These are phyloP conservation scores for Gastracanthus pulcherrimus DNA, from an alignment of 2,888 invertebrate species.

Conservation along the genomic window DNA sequence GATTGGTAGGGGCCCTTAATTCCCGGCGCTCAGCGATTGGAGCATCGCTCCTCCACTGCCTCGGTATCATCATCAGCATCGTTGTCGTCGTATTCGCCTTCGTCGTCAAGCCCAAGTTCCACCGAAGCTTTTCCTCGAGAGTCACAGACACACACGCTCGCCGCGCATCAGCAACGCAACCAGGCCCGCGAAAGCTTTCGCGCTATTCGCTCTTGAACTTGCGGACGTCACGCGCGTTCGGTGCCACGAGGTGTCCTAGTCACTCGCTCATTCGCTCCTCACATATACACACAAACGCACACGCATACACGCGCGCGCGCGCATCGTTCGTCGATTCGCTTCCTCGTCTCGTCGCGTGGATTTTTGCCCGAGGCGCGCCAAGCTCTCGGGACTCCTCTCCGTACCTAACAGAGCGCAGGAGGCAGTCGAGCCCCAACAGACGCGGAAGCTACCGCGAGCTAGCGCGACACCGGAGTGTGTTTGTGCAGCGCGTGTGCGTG, in stretches of 20 bases:
- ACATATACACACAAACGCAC: too few species aligned
- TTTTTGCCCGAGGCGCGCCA: too few species aligned
- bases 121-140: not conserved
- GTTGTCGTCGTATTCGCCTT: constrained; percentile 58
- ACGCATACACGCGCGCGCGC: too few species aligned
- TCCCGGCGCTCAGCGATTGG: constrained; percentile 59
- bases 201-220: constrained; percentile 51
- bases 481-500: too few species aligned
- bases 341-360: too few species aligned
- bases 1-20: constrained; percentile 74
- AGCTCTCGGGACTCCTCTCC: too few species aligned
- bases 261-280: too few species aligned
- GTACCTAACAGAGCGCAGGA: too few species aligned
- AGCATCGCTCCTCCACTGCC: constrained; percentile 28
- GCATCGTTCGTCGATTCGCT: too few species aligned
- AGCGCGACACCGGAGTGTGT: too few species aligned
- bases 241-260: constrained; percentile 9
- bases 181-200: constrained; percentile 16
- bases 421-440: constrained; percentile 42
- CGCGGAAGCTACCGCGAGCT: constrained; percentile 44
- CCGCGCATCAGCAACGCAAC: too few species aligned
- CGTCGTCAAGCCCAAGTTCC: too few species aligned
- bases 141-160: not conserved
- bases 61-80: constrained; percentile 43
- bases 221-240: not conserved